These are phyloP conservation scores for Alca torda DNA, from an alignment of 2,797 vertebrate species.

Conservation along the genomic window DNA sequence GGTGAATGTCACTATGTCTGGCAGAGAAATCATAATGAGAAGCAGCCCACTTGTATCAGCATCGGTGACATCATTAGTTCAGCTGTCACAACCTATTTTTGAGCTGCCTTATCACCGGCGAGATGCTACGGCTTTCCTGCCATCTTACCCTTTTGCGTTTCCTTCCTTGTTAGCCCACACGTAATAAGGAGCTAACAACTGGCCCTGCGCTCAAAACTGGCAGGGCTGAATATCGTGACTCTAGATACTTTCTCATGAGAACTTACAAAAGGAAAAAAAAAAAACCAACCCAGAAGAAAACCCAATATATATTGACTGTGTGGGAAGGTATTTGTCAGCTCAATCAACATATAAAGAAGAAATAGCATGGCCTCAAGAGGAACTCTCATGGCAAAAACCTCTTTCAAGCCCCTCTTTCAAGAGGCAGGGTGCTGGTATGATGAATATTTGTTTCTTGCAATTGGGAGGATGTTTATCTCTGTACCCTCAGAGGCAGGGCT, in stretches of 20 bases:
- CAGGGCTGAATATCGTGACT: neutral
- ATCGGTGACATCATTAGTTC: neutral
- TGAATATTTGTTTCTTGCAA: neutral
- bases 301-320: accelerated
- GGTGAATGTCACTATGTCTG: neutral
- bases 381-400: neutral
- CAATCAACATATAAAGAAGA: neutral
- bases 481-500: neutral
- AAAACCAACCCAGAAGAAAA: neutral
- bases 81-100: conserved; percentile 9
- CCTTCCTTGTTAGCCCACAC: neutral
- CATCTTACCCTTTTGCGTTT: neutral
- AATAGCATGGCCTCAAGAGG: accelerated
- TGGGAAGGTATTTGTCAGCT: neutral
- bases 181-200: neutral
- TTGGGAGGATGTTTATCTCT: neutral
- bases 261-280: accelerated
- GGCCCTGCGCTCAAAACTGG: neutral
- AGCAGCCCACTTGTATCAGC: neutral
- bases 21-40: neutral
- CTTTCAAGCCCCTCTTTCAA: no score
- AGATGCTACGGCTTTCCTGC: neutral
- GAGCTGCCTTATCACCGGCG: neutral
- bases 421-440: neutral
- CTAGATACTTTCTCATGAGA: neutral